Evolutionary conservation across 2,888 invertebrate genomes (phyloP).

Genomic region (Scrobipalpa costella): DNA sequence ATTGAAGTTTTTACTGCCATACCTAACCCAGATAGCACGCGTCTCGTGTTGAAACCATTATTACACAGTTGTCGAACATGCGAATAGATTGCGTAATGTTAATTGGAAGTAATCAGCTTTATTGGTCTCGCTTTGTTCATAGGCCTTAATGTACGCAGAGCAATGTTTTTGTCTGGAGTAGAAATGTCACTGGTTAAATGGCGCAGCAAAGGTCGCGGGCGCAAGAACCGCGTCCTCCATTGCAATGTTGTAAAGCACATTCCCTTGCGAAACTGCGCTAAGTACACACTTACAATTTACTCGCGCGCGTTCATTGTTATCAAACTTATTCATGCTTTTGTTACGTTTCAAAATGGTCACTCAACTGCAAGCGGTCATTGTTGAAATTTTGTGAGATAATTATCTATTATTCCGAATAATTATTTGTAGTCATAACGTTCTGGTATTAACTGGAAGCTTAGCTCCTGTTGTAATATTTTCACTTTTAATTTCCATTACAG

Average conservation of each 20-base stretch:
- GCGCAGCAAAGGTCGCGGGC: slow-evolving; percentile 48
- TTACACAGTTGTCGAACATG: slow-evolving; percentile 24
- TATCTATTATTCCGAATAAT: slow-evolving; percentile 23
- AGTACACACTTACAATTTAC: slow-evolving; percentile 15
- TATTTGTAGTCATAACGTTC: slow-evolving; percentile 6
- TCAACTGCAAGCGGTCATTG: slow-evolving; percentile 34
- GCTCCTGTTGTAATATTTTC: background rate
- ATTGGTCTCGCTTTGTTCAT: slow-evolving; percentile 37
- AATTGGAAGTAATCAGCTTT: slow-evolving; percentile 37
- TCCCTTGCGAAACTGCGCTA: slow-evolving; percentile 45
- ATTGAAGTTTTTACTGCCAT: slow-evolving; percentile 32
- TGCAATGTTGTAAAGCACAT: slow-evolving; percentile 39
- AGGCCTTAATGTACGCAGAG: slow-evolving; percentile 32
- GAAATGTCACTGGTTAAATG: slow-evolving; percentile 47
- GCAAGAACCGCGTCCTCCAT: slow-evolving; percentile 37
- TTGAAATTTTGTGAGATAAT: slow-evolving; percentile 30
- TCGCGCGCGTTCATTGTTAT: slow-evolving; percentile 38
- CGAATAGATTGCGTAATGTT: slow-evolving; percentile 35
- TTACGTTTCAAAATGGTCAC: slow-evolving; percentile 36
- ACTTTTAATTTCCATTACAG: background rate
- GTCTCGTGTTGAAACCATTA: slow-evolving; percentile 24
- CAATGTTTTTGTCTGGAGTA: slow-evolving; percentile 39
- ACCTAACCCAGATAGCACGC: slow-evolving; percentile 17
- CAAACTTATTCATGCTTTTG: slow-evolving; percentile 37
- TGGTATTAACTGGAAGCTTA: background rate